Base-by-base conservation (phyloP, 2,888 invertebrate genomes). In the Dryobotodes eremita region DNA sequence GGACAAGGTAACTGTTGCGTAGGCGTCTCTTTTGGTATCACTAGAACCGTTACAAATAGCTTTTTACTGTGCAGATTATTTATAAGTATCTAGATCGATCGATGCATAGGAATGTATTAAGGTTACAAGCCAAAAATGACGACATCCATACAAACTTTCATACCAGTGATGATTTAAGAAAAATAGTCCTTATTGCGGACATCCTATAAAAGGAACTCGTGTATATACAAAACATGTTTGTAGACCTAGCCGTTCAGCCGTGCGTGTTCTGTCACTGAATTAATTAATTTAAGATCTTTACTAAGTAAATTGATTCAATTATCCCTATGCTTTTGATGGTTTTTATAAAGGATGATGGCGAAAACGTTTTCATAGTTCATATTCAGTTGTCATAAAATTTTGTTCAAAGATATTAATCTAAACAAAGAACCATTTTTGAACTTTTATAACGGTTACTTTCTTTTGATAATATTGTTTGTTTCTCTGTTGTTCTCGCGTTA, bases 1-100 rank as follows among this genome's bases (percentile, higher is more conserved):
- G 6, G 65, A 46, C 20, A 8, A 59, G 42, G 2, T 79, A 53
- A 46, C 59, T 72, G 80, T n/a, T 17, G 73, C 23, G 66, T 15
- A 80, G 59, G 53, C 26, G 55, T n/a, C 23, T 42, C 17, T 68
- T 42, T 46, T 71, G 7, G 20, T 70, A 8, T 26, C 62, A 68
- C 2, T 26, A 42, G 57, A 59, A 66, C 59, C 77, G 59, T 46
- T 68, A 66, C 50, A 61, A 31, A 46, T 17, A 55, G n/a, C 31
- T 74, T 74, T 74, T 46, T 17, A n/a, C 17, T 73, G 17, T 42
- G 50, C 36, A 15, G 2, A n/a, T 59, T 50, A 20, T 15, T 3
- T n/a, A 36, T 50, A 7, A 7, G 42, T 42, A 50, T 71, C 20
- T 1, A 70, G 46, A 57, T 70, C 17, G 31, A 36, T 36, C 31